phyloP scores from a whole-genome alignment of 2,888 invertebrate genomes.

The Drosophila algonquin region DNA sequence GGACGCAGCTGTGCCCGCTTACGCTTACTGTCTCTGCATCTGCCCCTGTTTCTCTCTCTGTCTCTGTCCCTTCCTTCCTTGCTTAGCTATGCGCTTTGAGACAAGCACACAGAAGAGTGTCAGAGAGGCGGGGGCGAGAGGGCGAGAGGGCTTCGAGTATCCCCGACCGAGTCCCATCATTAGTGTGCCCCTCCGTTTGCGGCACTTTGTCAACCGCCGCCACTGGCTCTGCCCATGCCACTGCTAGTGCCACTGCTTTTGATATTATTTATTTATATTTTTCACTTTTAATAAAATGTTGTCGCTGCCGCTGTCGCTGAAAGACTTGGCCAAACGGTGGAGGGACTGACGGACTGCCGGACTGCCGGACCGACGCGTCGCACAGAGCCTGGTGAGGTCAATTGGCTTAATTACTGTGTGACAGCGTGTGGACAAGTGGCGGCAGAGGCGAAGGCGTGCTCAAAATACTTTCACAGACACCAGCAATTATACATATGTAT shows the following conservation, averaged over 20 bases:
- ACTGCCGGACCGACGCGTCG: conserved; percentile 39
- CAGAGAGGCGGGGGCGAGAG: conserved; percentile 6
- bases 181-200: conserved; percentile 29
- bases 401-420: conserved; percentile 79
- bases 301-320: conserved; percentile 30
- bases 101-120: conserved; percentile 31
- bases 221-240: not conserved
- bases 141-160: conserved; percentile 27
- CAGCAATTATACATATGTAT: conserved; percentile 13
- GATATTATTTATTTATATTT: conserved; percentile 60
- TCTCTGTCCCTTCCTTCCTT: not conserved
- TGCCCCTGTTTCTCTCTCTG: not conserved
- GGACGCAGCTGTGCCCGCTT: not conserved
- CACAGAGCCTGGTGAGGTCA: conserved; percentile 63
- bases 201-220: conserved; percentile 39
- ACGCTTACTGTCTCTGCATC: conserved; percentile 5
- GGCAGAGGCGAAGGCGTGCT: conserved; percentile 8
- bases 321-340: not conserved
- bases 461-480: conserved; percentile 17
- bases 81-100: conserved; percentile 65
- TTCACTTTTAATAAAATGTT: conserved; percentile 61
- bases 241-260: conserved; percentile 35
- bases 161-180: conserved; percentile 42
- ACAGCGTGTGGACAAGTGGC: conserved; percentile 43
- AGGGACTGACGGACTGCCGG: conserved; percentile 22